Base-by-base conservation (phyloP, 2,888 invertebrate genomes). In the Agrochola lota region DNA sequence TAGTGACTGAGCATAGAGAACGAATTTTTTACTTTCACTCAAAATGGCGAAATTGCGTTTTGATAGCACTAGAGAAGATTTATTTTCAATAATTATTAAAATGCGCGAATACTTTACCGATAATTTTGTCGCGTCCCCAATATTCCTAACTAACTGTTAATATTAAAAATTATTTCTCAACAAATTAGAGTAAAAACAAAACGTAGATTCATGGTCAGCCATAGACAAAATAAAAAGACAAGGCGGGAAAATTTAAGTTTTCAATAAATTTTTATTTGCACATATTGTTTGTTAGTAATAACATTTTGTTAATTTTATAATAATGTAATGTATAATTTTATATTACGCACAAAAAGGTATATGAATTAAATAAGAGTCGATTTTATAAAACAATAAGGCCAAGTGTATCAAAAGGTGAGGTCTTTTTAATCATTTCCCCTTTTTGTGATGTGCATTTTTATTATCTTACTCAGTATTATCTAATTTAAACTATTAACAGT, bases 1-100 rank as follows among this genome's bases (percentile, higher is more conserved):
- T 96, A 96, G 96, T 95, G 94, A 95, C 93, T 93, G 94, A 93
- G 90, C 94, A 95, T 94, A 95, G 93, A 94, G 85, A 62, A 86
- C 71, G 77, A 70, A 57, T 82, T 81, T 86, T 87, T 89, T 79
- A 86, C 80, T 87, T 90, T 81, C 85, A 84, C 88, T 84, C 82
- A 80, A 79, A 72, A 70, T 75, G n/a, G n/a, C 26, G 49, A n/a
- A 30, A 20, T 77, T 74, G 17, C 86, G 86, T 88, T 85, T 88
- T 60, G 81, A 62, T 83, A 74, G 8, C 80, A 23, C 3, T 46
- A 6, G 0, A 7, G 17, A 20, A 68, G 9, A 23, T 6, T 20
- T 12, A 30, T 23, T 57, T 1, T 4, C 0, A 26, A 17, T 4
- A 35, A 52, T 7, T 23, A 60, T 11, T 20, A 1, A 12, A 64